Conservation (phyloP, 1,140 invertebrate genomes). For the Neotoxoptera formosana region DNA sequence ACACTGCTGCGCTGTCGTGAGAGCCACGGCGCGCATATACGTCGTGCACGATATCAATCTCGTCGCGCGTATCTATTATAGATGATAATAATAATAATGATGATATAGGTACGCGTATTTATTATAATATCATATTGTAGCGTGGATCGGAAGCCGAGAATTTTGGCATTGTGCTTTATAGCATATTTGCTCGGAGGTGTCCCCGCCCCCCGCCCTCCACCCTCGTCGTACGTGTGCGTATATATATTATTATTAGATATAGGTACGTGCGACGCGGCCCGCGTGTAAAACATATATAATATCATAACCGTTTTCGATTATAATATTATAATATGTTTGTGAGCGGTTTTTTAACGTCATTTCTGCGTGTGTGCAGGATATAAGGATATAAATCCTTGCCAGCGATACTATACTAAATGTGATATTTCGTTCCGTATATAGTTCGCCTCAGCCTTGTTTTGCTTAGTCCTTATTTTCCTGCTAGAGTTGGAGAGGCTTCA, state of each 20-base stretch:
- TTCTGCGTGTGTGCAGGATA: neutral
- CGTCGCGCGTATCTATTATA: neutral
- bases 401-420: neutral
- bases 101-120: neutral
- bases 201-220: too few species aligned
- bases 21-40: neutral
- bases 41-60: neutral
- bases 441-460: too few species aligned
- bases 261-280: neutral
- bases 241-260: neutral
- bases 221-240: neutral
- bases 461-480: neutral
- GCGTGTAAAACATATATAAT: neutral
- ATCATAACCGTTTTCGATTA: neutral
- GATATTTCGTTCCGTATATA: neutral
- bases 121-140: neutral
- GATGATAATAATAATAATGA: neutral
- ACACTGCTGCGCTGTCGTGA: neutral
- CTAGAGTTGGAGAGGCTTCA: neutral
- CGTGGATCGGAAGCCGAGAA: constrained; percentile 47
- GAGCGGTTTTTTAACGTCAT: constrained; percentile 43
- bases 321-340: neutral
- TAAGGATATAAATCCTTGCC: too few species aligned
- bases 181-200: neutral
- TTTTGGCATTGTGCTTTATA: constrained; percentile 38